Percentiles rank a stretch among this genome's conserved stretches.
These are phyloP conservation scores for Zeugodacus cucurbitae DNA, from an alignment of 1,140 invertebrate genomes.

Conservation along the genomic window DNA sequence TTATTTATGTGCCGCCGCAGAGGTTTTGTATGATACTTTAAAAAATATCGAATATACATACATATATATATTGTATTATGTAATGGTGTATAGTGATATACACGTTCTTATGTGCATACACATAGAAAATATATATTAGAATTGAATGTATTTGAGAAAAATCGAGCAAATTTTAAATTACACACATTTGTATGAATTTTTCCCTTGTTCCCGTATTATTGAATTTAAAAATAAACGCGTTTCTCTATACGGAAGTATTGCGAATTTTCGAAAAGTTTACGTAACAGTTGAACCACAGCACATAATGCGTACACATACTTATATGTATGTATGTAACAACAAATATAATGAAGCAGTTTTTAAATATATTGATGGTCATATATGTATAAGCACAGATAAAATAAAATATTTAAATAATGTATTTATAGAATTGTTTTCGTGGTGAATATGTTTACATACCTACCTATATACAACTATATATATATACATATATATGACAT, in stretches of 20 bases:
- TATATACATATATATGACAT: not conserved
- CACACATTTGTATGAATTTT: too few species aligned
- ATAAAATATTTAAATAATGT: not conserved
- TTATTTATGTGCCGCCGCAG: not conserved
- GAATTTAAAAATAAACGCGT: not conserved
- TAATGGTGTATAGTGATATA: too few species aligned
- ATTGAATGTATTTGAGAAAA: too few species aligned
- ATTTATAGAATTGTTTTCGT: not conserved
- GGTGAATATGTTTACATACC: not conserved
- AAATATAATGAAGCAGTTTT: not conserved
- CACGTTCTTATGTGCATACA: too few species aligned
- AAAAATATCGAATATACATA: too few species aligned
- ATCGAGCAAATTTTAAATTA: too few species aligned
- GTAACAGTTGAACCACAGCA: not conserved
- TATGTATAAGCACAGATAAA: not conserved
- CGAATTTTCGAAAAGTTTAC: conserved; percentile 25
- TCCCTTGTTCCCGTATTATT: not conserved
- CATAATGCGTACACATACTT: not conserved
- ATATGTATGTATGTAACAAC: not conserved
- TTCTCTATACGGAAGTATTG: not conserved
- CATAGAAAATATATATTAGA: too few species aligned
- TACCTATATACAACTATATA: not conserved
- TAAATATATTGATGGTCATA: not conserved
- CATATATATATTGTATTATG: too few species aligned
- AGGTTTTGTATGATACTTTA: not conserved